Percentiles rank a stretch among this genome's conserved stretches.
These are phyloP conservation scores for Arion vulgaris DNA, from an alignment of 1,140 invertebrate genomes.

Conservation along the genomic window DNA sequence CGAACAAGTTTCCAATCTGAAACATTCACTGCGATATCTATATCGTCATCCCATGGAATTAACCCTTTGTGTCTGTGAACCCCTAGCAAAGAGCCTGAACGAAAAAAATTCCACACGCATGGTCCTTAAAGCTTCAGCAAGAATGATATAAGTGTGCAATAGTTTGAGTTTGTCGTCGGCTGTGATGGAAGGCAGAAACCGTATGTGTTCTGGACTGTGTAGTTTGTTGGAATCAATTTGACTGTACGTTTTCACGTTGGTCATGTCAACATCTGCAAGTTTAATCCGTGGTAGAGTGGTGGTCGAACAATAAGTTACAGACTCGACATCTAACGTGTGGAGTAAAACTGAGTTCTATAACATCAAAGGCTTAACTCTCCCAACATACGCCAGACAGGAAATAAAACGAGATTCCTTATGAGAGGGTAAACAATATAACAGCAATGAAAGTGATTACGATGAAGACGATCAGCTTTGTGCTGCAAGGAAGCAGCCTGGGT, in stretches of 20 bases:
- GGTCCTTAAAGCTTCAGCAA: neutral
- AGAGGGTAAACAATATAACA: too few relatives aligned
- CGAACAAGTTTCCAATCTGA: conserved; percentile 19
- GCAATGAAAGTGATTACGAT: neutral
- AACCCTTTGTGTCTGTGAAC: conserved; percentile 47
- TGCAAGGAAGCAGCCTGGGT: neutral
- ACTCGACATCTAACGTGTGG: neutral
- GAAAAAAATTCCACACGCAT: conserved; percentile 22
- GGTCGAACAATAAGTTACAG: neutral
- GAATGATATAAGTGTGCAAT: neutral
- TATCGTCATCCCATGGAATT: conserved; percentile 52
- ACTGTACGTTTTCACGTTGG: neutral
- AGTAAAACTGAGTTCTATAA: neutral
- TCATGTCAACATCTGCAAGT: neutral
- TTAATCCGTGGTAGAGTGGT: neutral
- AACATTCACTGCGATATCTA: conserved; percentile 45
- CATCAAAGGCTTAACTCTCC: neutral
- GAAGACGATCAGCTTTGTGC: neutral
- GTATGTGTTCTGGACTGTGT: neutral
- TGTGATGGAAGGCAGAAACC: neutral
- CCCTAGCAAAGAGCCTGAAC: conserved; percentile 46
- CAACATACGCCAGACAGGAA: conserved; percentile 7
- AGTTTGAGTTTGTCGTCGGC: neutral
- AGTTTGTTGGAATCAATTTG: neutral
- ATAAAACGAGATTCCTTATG: conserved; percentile 5